A percentile compares a stretch with the other conserved stretches of the same genome.
These are phyloP conservation scores for Hydriomena furcata DNA, from an alignment of 2,888 invertebrate genomes.

Conservation along the genomic window DNA sequence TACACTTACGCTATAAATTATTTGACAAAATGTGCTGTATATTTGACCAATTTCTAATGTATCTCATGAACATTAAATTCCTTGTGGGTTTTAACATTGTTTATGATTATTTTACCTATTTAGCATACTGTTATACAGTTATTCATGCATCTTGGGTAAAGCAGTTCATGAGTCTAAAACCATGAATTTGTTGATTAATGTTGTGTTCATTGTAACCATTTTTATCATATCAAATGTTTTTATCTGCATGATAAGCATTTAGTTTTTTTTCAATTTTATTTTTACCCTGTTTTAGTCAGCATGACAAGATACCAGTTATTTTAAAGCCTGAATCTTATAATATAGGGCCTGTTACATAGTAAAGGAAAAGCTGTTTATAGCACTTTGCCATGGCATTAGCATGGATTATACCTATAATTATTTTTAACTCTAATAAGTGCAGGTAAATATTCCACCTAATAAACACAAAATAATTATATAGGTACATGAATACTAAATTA, in stretches of 20 bases:
- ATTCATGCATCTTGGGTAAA: neutral
- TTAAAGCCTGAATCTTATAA: too few relatives aligned
- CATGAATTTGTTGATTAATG: neutral
- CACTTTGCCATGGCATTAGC: neutral
- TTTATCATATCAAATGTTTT: slow-evolving; percentile 5
- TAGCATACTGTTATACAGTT: slow-evolving; percentile 1
- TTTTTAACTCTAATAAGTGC: too few relatives aligned
- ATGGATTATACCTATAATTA: neutral
- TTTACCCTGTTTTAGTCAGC: neutral
- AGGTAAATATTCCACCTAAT: too few relatives aligned
- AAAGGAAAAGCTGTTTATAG: neutral
- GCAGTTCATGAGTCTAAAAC: neutral
- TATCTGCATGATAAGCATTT: slow-evolving; percentile 19
- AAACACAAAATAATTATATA: too few relatives aligned
- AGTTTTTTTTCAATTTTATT: neutral
- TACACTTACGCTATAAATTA: slow-evolving; percentile 48
- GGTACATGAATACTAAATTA: too few relatives aligned
- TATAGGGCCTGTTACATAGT: neutral
- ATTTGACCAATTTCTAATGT: slow-evolving; percentile 44
- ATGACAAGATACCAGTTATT: neutral
- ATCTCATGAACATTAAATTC: slow-evolving; percentile 33
- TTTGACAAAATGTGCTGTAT: slow-evolving; percentile 46
- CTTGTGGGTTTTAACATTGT: slow-evolving; percentile 34
- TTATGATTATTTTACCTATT: slow-evolving; percentile 27
- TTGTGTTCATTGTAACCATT: neutral